A percentile compares a stretch with the other conserved stretches of the same genome.
Conservation (phyloP, 1,140 invertebrate genomes). For the Bombus sylvicola region DNA sequence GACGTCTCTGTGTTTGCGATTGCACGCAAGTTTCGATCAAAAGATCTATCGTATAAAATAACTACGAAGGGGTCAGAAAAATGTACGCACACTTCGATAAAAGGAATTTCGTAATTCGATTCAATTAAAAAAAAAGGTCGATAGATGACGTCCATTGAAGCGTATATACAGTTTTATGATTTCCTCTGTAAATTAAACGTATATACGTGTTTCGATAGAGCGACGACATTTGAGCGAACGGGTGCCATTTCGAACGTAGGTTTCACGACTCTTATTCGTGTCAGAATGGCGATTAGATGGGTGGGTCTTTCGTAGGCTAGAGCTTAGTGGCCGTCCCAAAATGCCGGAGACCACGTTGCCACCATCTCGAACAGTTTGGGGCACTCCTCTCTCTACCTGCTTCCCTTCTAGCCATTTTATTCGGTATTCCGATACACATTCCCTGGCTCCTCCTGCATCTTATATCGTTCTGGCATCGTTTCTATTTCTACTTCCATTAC, state of each 20-base stretch:
- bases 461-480: conserved; percentile 51
- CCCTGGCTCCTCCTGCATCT: conserved; percentile 27
- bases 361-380: conserved; percentile 6
- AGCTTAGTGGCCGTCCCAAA: conserved; percentile 58
- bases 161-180: no score
- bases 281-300: conserved; percentile 52
- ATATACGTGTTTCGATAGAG: no score
- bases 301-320: conserved; percentile 38
- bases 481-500: conserved; percentile 69
- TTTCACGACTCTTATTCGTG: not conserved
- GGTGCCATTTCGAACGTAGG: not conserved
- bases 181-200: no score
- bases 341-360: conserved; percentile 29
- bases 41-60: no score
- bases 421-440: conserved; percentile 24
- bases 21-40: not conserved
- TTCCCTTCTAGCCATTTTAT: not conserved
- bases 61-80: no score
- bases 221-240: not conserved
- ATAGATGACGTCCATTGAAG: no score
- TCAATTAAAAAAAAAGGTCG: no score
- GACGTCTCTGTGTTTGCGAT: not conserved
- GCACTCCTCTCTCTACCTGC: conserved; percentile 53
- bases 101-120: no score
- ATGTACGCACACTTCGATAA: no score